These are phyloP conservation scores for Subanguina moxae DNA, from an alignment of 1,140 invertebrate species.

Conservation along the genomic window DNA sequence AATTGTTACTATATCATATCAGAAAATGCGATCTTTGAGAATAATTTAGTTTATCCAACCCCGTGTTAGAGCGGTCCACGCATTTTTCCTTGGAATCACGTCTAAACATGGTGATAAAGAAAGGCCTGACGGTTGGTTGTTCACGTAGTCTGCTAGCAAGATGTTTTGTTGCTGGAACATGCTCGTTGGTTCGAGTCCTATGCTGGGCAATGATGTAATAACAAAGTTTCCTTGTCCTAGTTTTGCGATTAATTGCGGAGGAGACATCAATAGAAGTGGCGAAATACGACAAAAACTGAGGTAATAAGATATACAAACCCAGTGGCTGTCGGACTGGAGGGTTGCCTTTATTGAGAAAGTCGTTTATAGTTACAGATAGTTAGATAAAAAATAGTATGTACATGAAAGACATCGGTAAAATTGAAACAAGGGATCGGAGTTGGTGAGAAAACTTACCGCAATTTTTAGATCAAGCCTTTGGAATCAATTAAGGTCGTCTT, in stretches of 20 bases:
- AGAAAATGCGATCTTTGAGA: no score
- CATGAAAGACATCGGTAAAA: slow-evolving; percentile 4
- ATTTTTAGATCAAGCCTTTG: background rate
- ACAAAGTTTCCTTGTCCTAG: slow-evolving; percentile 5
- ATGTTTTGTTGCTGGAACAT: background rate
- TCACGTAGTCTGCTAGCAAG: background rate
- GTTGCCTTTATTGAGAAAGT: no score
- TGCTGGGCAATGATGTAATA: background rate
- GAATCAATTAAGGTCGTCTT: background rate
- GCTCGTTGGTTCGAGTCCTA: background rate
- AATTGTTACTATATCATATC: no score
- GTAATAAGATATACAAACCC: no score
- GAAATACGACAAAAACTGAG: no score
- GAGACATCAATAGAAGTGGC: no score
- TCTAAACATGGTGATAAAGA: no score
- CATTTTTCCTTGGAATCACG: no score
- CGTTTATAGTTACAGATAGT: background rate
- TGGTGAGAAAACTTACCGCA: background rate
- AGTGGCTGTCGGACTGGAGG: no score
- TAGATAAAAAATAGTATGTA: slow-evolving; percentile 1
- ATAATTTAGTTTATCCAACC: no score
- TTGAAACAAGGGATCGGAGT: background rate
- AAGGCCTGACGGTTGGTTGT: background rate
- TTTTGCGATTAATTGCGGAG: no score
- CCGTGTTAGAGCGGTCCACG: no score